Base-by-base conservation (phyloP, 1,140 invertebrate genomes). In the Leptestheria dahalacensis region DNA sequence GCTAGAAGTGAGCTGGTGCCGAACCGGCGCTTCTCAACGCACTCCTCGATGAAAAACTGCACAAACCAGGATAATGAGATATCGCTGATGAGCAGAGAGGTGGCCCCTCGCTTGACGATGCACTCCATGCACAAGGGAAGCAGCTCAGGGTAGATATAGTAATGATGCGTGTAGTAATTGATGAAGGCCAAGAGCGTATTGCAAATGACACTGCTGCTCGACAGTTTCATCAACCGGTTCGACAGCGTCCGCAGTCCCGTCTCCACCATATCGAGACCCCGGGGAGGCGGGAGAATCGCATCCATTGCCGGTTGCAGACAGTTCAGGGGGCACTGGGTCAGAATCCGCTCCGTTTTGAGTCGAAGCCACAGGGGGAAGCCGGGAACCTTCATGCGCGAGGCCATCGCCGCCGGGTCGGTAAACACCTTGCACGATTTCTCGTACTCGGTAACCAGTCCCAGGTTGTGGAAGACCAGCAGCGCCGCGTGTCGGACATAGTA, bases 331-430 rank as follows among this genome's bases (percentile, higher is more conserved):
- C 47, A 50, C 21, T 60, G 18, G 1, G 24, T 52, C 9, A 60
- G 15, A 21, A 53, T 21, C 1, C 49, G 58, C 29, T 60, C 51
- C 1, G 48, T 51, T 52, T 51, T 60, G n/a, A 60, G 26, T 33
- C 49, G 24, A 4, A 60, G 25, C 58, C 58, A 60, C 3, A 26
- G 26, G 4, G 47, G n/a, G 51, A 60, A 60, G 15, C 58, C 58
- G 21, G 58, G 58, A 9, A 10, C 12, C 23, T 53, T 52, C 2
- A 18, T 2, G 25, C 53, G 53, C 6, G 33, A 23, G 4, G 12
- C 20, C 23, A 56, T 11, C 9, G 28, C 20, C 9, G 12, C 26
- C 24, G 26, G 24, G 25, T 52, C 48, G 25, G 25, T 21, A 24
- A 50, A 52, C 15, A 52, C 9, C 9, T 10, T n/a, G 15, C 18